Percentiles rank a stretch among this genome's conserved stretches.
These are phyloP conservation scores for Glossosoma conforme DNA, from an alignment of 1,140 invertebrate species.

Conservation along the genomic window DNA sequence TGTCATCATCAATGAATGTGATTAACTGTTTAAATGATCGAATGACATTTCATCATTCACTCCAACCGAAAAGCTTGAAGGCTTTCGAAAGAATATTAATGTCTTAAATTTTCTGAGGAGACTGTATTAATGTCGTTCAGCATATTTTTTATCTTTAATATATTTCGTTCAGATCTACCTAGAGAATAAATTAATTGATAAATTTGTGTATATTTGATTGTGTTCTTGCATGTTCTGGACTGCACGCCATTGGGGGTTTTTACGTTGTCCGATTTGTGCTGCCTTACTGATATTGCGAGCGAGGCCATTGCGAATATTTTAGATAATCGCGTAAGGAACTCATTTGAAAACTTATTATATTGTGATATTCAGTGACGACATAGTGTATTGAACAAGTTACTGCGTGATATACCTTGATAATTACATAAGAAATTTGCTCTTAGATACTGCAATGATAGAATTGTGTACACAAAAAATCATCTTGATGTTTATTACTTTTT, in stretches of 20 bases:
- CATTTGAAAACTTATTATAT: constrained; percentile 1
- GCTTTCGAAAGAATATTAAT: too few species aligned
- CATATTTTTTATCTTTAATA: too few species aligned
- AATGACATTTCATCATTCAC: too few species aligned
- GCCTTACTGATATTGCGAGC: constrained; percentile 19
- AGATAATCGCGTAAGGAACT: background rate
- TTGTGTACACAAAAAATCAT: too few species aligned
- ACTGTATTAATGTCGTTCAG: too few species aligned
- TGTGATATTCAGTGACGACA: constrained; percentile 14
- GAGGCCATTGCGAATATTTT: constrained; percentile 17
- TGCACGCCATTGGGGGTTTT: background rate
- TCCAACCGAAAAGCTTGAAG: too few species aligned
- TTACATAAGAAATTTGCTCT: constrained; percentile 13
- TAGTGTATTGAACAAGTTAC: constrained; percentile 11
- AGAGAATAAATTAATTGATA: background rate
- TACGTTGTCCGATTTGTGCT: constrained; percentile 1
- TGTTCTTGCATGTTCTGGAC: background rate
- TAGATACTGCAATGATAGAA: too few species aligned
- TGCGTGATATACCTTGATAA: constrained; percentile 14
- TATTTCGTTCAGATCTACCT: too few species aligned
- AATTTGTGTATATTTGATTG: background rate
- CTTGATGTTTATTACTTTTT: too few species aligned
- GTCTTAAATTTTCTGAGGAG: too few species aligned
- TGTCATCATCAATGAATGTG: too few species aligned
- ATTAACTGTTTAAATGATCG: too few species aligned